Conservation (phyloP, 2,797 vertebrate genomes). For the Hybognathus amarus region DNA sequence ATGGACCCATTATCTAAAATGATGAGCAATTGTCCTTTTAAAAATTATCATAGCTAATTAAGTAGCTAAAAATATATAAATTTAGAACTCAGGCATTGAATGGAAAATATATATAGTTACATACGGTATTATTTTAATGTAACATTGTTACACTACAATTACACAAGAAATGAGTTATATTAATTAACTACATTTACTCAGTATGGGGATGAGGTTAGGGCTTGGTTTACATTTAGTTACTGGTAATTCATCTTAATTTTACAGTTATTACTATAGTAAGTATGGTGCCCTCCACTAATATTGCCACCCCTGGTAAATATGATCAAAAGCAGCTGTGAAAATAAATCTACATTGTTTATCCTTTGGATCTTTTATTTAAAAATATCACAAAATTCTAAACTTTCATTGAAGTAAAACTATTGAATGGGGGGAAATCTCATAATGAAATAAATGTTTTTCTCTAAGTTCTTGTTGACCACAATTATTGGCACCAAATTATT, state of each 20-base stretch:
- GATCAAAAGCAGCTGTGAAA: no score
- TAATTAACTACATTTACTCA: not conserved
- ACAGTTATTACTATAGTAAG: not conserved
- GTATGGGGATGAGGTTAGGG: not conserved
- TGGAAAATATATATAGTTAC: not conserved
- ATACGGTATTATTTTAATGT: not conserved
- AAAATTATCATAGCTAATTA: slow-evolving; percentile 70
- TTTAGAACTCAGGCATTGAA: not conserved
- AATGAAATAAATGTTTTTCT: no score
- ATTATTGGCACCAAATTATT: no score
- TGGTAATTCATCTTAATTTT: not conserved
- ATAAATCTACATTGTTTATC: no score
- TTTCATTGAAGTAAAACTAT: no score
- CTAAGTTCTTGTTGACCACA: no score
- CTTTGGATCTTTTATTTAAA: no score
- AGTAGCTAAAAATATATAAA: not conserved
- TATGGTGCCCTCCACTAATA: no score
- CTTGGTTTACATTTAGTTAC: not conserved
- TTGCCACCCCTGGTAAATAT: no score
- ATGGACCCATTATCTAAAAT: slow-evolving; percentile 53
- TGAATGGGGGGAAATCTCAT: no score
- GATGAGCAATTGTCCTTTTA: slow-evolving; percentile 61
- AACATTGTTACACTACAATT: not conserved
- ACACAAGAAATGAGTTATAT: not conserved
- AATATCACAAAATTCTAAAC: no score